Evolutionary conservation across 1,140 invertebrate species (phyloP), one percentile per base, ranked within the genome.

Genomic region (Acarapis woodi): DNA sequence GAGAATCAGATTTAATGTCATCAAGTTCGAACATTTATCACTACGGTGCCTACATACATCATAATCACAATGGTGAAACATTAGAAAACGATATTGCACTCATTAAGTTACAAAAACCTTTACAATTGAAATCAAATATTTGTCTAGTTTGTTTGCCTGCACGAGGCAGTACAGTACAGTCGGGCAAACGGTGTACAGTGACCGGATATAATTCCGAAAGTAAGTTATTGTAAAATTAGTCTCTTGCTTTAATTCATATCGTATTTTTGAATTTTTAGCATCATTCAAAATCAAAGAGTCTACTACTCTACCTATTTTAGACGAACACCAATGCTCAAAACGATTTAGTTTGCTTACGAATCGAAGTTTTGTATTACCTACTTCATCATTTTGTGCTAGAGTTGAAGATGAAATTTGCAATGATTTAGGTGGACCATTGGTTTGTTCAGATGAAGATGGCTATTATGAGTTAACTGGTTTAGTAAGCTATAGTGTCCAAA

Each of bases 31-130:
- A 88, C 52, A n/a, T n/a, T n/a, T n/a, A n/a, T n/a, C n/a, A n/a
- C n/a, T n/a, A n/a, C n/a, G n/a, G n/a, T n/a, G n/a, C n/a, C n/a
- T 88, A 88, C 52, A 87, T 88, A 32, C 83, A 93, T 53, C 80
- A 87, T 47, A 85, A 88, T 55, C 85, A 90, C 58, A 87, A 93
- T 53, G 80, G 75, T 42, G 78, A 87, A 54, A 90, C 83, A 0
- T 58, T 93, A 42, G 82, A 90, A 51, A 88, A 90, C 49, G 85
- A 44, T 30, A 87, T 94, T 43, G 87, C 85, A 0, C 52, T 94
- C 8, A 58, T 94, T 5, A 88, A 87, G 52, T 64, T 94, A 4
- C 70, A 80, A 44, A 73, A 74, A 0, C 78, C 87, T 0, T 79
- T 76, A 0, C 74, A 82, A 52, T 62, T 90, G 2, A 73, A 70